Conservation (phyloP, 2,888 invertebrate species). For the Sesia apiformis region DNA sequence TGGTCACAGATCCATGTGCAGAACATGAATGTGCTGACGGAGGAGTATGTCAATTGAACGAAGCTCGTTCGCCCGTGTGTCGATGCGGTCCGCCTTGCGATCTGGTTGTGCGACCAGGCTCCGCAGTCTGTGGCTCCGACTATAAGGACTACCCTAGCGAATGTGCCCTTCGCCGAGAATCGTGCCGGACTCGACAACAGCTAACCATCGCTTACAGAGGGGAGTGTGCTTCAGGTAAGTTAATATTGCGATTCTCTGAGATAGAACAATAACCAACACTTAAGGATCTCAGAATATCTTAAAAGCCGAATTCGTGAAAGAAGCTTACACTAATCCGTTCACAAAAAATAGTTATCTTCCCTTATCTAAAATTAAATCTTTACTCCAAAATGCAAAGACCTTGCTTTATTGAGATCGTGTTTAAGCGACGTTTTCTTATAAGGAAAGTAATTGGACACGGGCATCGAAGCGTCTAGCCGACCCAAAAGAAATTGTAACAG, state of each 20-base stretch:
- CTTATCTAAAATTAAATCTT: constrained; percentile 62
- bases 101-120: constrained; percentile 78
- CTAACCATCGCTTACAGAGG: constrained; percentile 87
- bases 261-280: not conserved
- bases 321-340: constrained; percentile 1
- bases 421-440: constrained; percentile 45
- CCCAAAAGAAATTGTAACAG: constrained; percentile 40
- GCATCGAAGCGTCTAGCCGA: constrained; percentile 35
- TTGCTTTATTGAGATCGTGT: constrained; percentile 36
- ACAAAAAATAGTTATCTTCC: constrained; percentile 15
- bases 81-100: constrained; percentile 86
- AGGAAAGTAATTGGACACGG: constrained; percentile 49
- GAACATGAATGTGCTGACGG: constrained; percentile 84
- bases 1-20: constrained; percentile 86
- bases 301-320: not conserved
- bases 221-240: constrained; percentile 85
- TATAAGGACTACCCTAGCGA: constrained; percentile 87
- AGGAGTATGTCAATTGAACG: constrained; percentile 88
- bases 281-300: too few relatives aligned
- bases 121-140: constrained; percentile 84
- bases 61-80: constrained; percentile 84
- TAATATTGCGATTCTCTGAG: not conserved
- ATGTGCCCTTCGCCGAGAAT: constrained; percentile 84
- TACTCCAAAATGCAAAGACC: constrained; percentile 39
- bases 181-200: constrained; percentile 83